phyloP scores from a whole-genome alignment of 2,113 vertebrate species.

The Melanerpes formicivorus region DNA sequence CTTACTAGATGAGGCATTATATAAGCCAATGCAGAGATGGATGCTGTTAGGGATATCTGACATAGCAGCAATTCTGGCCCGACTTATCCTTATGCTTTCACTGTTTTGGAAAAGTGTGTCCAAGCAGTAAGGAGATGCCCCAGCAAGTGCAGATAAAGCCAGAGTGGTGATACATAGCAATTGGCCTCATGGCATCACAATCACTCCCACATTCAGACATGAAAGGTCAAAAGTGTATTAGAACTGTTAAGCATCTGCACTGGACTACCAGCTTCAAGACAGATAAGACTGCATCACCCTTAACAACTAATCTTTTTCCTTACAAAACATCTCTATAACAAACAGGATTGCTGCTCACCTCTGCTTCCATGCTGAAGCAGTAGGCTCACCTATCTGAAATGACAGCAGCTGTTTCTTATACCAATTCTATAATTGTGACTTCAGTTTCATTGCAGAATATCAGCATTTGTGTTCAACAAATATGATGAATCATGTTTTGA shows the following conservation, averaged over 20 bases:
- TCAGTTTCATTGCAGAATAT: background rate
- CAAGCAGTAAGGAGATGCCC: background rate
- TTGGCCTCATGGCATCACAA: background rate
- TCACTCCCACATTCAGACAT: background rate
- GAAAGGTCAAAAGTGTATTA: constrained; percentile 30
- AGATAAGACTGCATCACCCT: background rate
- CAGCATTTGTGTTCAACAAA: constrained; percentile 18
- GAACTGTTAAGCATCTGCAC: background rate
- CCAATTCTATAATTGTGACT: constrained; percentile 7
- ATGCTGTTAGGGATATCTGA: background rate
- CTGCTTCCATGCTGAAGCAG: background rate
- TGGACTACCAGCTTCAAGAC: background rate
- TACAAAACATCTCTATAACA: background rate
- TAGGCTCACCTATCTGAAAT: background rate
- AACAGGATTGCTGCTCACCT: background rate
- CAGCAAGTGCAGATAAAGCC: background rate
- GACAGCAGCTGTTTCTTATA: background rate
- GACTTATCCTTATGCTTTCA: background rate
- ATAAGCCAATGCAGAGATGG: background rate
- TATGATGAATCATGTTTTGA: background rate
- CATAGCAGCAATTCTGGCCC: background rate
- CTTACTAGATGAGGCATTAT: background rate
- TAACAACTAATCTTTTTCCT: constrained; percentile 7
- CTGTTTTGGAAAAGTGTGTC: background rate
- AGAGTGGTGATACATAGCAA: background rate